Percentiles rank a stretch among this genome's conserved stretches.
These are phyloP conservation scores for Heliconius eleuchia DNA, from an alignment of 1,140 invertebrate species.

Conservation along the genomic window DNA sequence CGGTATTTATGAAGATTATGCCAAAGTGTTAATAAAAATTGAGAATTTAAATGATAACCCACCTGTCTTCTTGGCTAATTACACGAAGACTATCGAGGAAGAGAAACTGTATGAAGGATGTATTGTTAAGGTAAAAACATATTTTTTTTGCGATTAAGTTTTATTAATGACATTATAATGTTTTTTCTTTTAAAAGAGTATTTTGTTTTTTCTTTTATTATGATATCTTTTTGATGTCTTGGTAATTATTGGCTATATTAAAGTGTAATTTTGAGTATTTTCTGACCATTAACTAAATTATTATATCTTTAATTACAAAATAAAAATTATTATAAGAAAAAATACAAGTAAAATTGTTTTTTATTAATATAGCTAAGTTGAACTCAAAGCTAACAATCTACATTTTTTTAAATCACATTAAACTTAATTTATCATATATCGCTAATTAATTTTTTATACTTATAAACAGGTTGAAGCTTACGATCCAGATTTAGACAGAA, in stretches of 20 bases:
- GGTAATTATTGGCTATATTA: background rate
- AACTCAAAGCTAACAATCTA: too few relatives aligned
- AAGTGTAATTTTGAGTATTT: background rate
- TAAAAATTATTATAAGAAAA: background rate
- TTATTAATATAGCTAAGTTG: too few relatives aligned
- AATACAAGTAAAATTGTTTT: too few relatives aligned
- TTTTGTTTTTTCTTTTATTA: too few relatives aligned
- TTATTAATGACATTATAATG: too few relatives aligned
- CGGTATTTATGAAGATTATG: conserved; percentile 88
- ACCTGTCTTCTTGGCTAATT: conserved; percentile 87
- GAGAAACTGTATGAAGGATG: conserved; percentile 84
- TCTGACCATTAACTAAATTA: background rate
- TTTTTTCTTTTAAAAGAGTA: too few relatives aligned
- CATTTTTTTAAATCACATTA: too few relatives aligned
- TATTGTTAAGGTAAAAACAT: conserved; percentile 81
- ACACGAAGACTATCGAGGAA: conserved; percentile 87
- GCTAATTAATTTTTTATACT: background rate
- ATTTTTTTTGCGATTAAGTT: background rate
- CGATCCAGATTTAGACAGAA: conserved; percentile 92
- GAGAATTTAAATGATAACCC: conserved; percentile 92
- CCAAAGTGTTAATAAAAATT: conserved; percentile 89
- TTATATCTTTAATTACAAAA: background rate
- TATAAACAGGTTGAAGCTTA: conserved; percentile 85
- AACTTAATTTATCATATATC: too few relatives aligned
- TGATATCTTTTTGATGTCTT: background rate